phyloP scores from a whole-genome alignment of 2,888 invertebrate species.

The Hirtodrosophila histrioides region DNA sequence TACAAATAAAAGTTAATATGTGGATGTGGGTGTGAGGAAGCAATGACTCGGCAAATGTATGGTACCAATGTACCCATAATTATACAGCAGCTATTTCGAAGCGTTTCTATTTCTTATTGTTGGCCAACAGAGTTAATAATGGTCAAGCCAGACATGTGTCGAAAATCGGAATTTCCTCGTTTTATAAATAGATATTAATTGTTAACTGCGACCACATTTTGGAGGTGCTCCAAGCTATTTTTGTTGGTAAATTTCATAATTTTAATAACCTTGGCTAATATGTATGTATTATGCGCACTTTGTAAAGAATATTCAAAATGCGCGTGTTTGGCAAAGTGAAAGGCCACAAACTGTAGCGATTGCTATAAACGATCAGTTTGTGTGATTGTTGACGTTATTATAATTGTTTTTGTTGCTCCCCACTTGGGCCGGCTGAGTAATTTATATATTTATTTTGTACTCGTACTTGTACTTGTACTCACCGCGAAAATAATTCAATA shows the following conservation, averaged over 20 bases:
- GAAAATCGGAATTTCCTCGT: slow-evolving; percentile 69
- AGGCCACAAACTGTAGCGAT: slow-evolving; percentile 67
- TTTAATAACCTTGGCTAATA: slow-evolving; percentile 74
- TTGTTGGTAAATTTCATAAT: slow-evolving; percentile 59
- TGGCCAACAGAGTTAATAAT: slow-evolving; percentile 44
- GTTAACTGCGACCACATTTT: slow-evolving; percentile 33
- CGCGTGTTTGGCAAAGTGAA: slow-evolving; percentile 72
- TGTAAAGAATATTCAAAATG: slow-evolving; percentile 71
- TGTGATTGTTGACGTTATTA: slow-evolving; percentile 37
- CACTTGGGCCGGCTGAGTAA: slow-evolving; percentile 41
- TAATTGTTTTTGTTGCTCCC: slow-evolving; percentile 9
- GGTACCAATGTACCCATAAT: slow-evolving; percentile 15
- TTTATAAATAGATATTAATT: slow-evolving; percentile 68
- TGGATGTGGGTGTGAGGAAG: slow-evolving; percentile 42
- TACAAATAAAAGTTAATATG: slow-evolving; percentile 1
- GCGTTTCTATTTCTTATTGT: slow-evolving; percentile 14
- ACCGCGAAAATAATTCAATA: slow-evolving; percentile 98
- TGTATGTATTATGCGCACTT: slow-evolving; percentile 65
- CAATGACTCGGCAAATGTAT: slow-evolving; percentile 32
- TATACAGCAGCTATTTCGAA: slow-evolving; percentile 22
- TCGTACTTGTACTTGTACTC: slow-evolving; percentile 83
- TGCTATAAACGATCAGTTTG: slow-evolving; percentile 57
- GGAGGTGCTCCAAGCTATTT: slow-evolving; percentile 59
- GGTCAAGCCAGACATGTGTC: slow-evolving; percentile 54
- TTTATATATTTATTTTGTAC: slow-evolving; percentile 51